Conservation (phyloP, 2,113 vertebrate species). For the Notothenia rossii region DNA sequence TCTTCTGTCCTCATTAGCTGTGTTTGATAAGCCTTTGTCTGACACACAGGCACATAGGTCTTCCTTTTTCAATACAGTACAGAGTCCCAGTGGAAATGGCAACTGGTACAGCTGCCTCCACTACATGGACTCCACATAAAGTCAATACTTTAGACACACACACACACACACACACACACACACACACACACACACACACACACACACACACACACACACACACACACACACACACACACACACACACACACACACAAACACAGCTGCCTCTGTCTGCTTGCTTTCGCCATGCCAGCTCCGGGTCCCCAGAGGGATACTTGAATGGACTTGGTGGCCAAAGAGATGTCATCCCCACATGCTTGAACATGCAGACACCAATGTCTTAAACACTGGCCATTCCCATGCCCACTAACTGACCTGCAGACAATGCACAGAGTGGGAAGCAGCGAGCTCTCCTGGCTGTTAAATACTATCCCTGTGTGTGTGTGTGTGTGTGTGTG, state of each 20-base stretch:
- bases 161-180: background rate
- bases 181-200: background rate
- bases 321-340: conserved; percentile 28
- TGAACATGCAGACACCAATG: background rate
- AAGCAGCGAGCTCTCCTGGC: conserved; percentile 8
- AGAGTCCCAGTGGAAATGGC: conserved; percentile 33
- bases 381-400: conserved; percentile 3
- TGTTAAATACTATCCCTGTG: conserved; percentile 22
- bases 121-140: conserved; percentile 42
- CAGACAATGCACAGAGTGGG: conserved; percentile 7
- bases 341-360: conserved; percentile 44
- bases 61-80: conserved; percentile 20
- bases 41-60: conserved; percentile 39
- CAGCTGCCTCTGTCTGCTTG: conserved; percentile 46
- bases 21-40: conserved; percentile 27
- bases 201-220: too few relatives aligned
- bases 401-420: conserved; percentile 16
- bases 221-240: too few relatives aligned
- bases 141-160: conserved; percentile 36
- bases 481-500: conserved; percentile 9
- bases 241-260: conserved; percentile 40
- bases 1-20: conserved; percentile 25
- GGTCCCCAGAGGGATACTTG: conserved; percentile 10
- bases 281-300: conserved; percentile 2
- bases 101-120: conserved; percentile 58